Evolutionary conservation across 2,113 vertebrate genomes (phyloP).

Genomic region (Acanthisitta chloris): DNA sequence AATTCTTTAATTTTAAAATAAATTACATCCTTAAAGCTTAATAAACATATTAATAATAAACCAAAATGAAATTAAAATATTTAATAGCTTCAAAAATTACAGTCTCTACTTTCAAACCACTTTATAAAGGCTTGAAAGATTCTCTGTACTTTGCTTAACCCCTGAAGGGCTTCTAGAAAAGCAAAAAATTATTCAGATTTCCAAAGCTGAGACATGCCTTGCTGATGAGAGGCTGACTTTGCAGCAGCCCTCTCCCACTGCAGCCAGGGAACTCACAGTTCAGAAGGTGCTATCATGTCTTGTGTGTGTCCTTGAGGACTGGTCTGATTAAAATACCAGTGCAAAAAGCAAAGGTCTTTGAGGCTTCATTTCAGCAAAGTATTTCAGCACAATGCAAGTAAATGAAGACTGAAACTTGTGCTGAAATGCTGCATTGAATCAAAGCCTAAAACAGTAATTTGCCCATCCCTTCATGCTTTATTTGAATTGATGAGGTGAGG

Average conservation of each 20-base stretch:
- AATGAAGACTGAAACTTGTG: background rate
- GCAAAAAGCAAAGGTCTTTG: background rate
- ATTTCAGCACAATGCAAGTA: background rate
- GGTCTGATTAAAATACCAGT: background rate
- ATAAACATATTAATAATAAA: background rate
- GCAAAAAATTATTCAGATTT: background rate
- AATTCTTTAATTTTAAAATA: background rate
- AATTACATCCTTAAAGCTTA: background rate
- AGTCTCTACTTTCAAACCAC: background rate
- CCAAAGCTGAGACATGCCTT: background rate
- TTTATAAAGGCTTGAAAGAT: background rate
- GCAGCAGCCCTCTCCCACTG: background rate
- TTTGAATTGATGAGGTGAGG: background rate
- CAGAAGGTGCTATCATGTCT: background rate
- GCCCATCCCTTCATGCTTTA: background rate
- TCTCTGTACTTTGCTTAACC: background rate
- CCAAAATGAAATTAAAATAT: background rate
- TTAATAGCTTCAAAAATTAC: background rate
- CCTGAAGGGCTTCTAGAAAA: background rate
- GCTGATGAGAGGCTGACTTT: background rate
- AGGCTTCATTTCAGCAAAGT: background rate
- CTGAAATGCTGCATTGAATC: background rate
- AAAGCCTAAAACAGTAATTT: background rate
- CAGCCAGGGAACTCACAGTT: background rate
- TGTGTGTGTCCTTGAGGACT: background rate